Evolutionary conservation across 2,113 vertebrate genomes (phyloP), one percentile per base, ranked within the genome.

Genomic region (Gallinago media): DNA sequence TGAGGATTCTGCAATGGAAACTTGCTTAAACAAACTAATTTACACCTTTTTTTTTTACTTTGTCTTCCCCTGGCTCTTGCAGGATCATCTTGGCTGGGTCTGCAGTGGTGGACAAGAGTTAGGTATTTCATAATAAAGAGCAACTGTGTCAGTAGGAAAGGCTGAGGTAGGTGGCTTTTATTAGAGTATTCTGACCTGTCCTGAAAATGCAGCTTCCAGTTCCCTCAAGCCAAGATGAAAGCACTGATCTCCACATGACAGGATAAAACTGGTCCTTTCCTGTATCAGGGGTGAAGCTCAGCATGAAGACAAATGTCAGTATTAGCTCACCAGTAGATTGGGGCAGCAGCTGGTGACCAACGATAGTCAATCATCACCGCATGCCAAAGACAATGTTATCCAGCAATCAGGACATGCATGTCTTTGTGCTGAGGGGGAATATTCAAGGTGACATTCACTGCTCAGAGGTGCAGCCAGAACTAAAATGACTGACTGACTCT

Each of bases 181-280:
- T 65, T 70, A 61, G 73, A 50, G 19, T n/a, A 49, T 77, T 74
- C 74, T 83, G 52, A 56, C 80, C 76, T 38, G 50, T 38, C 82
- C 61, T 88, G 86, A 71, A 85, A 94, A 52, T 26, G 68, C 56
- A 74, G 36, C 27, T 88, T 61, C 42, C 25, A 6, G 11, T 9
- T 86, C 67, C 58, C 72, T 65, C 40, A 22, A 66, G 44, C 52
- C 67, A 36, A 47, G 65, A 42, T 5, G 26, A 58, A 26, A 32
- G 26, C 26, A 23, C 1, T 0, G 0, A 16, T 26, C 54, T 67
- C 34, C 67, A 66, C 0, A 8, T 27, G 71, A 15, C 52, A 80
- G 58, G 34, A 22, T 27, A 55, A 20, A 46, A 15, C 32, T 47
- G 27, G 29, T 3, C 9, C 32, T 78, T 85, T 26, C n/a, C 61